Conservation (phyloP, 2,797 vertebrate species). For the Xiphorhynchus erythropygius region DNA sequence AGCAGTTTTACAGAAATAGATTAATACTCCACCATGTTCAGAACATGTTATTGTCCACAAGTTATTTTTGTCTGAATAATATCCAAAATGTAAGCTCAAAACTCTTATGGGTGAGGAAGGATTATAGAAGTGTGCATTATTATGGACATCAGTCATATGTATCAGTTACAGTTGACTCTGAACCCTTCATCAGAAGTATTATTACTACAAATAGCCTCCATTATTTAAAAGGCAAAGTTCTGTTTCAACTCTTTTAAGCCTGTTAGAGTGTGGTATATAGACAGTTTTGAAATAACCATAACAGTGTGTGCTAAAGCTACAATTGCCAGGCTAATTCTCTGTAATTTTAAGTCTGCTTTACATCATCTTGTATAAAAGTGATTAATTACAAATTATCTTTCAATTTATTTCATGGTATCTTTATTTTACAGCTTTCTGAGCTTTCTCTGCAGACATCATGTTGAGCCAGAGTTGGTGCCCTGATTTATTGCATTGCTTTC, state of each 20-base stretch:
- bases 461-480: neutral
- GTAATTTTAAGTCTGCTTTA: slow-evolving; percentile 5
- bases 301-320: neutral
- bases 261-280: neutral
- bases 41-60: slow-evolving; percentile 1
- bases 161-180: neutral
- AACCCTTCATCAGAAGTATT: slow-evolving; percentile 19
- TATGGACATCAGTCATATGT: slow-evolving; percentile 24
- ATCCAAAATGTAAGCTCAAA: neutral
- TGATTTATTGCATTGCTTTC: neutral
- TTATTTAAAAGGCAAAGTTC: slow-evolving; percentile 24
- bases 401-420: neutral
- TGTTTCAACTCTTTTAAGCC: slow-evolving; percentile 24
- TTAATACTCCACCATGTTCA: slow-evolving; percentile 10
- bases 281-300: slow-evolving; percentile 31
- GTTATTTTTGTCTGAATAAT: slow-evolving; percentile 52
- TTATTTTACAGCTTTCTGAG: neutral
- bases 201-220: slow-evolving; percentile 17
- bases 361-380: neutral
- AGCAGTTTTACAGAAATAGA: slow-evolving; percentile 23
- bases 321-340: neutral
- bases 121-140: slow-evolving; percentile 40
- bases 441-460: neutral
- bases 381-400: slow-evolving; percentile 35
- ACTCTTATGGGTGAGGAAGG: neutral